A percentile compares a stretch with the other conserved stretches of the same genome.
Evolutionary conservation across 2,797 vertebrate species (phyloP).

Genomic region (Gymnothorax reevesii): DNA sequence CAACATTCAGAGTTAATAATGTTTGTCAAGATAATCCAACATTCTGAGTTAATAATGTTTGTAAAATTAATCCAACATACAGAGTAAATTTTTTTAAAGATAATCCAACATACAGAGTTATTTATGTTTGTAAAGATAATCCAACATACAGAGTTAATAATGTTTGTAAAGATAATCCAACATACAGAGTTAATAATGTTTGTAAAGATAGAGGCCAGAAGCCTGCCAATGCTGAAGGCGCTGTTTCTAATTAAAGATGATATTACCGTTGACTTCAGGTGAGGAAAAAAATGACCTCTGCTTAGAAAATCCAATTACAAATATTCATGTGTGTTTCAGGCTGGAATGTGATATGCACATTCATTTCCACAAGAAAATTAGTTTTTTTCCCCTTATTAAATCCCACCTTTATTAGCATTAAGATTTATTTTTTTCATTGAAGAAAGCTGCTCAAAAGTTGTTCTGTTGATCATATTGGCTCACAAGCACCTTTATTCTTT

Average conservation of each 20-base stretch:
- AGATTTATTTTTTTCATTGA: background rate
- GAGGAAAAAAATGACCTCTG: background rate
- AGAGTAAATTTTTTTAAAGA: too few species aligned
- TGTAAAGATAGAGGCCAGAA: background rate
- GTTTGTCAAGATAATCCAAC: too few species aligned
- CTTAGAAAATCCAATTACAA: background rate
- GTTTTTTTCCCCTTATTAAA: background rate
- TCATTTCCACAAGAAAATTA: background rate
- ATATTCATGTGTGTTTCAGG: background rate
- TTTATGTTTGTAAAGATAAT: too few species aligned
- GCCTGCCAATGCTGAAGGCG: background rate
- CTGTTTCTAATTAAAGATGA: background rate
- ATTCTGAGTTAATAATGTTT: too few species aligned
- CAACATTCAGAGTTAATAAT: too few species aligned
- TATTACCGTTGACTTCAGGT: constrained; percentile 7
- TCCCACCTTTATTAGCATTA: background rate
- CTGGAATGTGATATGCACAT: background rate
- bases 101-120: too few species aligned
- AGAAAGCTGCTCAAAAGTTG: background rate
- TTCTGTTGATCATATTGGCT: background rate
- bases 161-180: too few species aligned
- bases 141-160: too few species aligned
- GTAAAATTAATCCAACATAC: too few species aligned
- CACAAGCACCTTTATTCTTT: background rate
- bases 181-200: background rate